These are phyloP conservation scores for Dendrolimus punctatus DNA, from an alignment of 1,140 invertebrate species.

Conservation along the genomic window DNA sequence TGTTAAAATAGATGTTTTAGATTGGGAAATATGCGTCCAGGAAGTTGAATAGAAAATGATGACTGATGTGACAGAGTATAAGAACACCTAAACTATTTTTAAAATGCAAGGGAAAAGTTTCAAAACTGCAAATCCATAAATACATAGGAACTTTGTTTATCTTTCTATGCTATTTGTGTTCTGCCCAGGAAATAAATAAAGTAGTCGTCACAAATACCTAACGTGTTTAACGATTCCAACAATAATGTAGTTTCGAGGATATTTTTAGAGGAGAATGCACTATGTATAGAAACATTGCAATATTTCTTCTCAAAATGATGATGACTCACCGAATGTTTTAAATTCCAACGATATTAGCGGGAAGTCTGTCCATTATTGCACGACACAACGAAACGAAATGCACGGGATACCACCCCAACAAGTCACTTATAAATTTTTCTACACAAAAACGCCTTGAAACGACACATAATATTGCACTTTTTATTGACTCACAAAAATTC, in stretches of 20 bases:
- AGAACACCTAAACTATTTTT: no score
- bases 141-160: no score
- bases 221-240: constrained; percentile 12
- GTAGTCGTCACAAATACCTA: constrained; percentile 20
- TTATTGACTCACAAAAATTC: constrained; percentile 27
- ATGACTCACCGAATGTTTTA: constrained; percentile 70
- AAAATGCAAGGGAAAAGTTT: no score
- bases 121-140: no score
- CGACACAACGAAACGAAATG: constrained; percentile 43
- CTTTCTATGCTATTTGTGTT: no score
- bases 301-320: constrained; percentile 29
- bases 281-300: constrained; percentile 5
- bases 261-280: constrained; percentile 17
- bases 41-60: no score
- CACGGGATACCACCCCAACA: constrained; percentile 53
- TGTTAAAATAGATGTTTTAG: no score
- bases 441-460: constrained; percentile 36
- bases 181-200: constrained; percentile 8
- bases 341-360: constrained; percentile 65
- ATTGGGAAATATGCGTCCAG: no score
- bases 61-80: no score
- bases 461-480: constrained; percentile 40
- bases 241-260: constrained; percentile 18
- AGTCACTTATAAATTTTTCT: constrained; percentile 44
- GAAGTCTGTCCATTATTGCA: constrained; percentile 60